These are phyloP conservation scores for Listrodromus nycthemerus DNA, from an alignment of 2,888 invertebrate genomes.

Conservation along the genomic window DNA sequence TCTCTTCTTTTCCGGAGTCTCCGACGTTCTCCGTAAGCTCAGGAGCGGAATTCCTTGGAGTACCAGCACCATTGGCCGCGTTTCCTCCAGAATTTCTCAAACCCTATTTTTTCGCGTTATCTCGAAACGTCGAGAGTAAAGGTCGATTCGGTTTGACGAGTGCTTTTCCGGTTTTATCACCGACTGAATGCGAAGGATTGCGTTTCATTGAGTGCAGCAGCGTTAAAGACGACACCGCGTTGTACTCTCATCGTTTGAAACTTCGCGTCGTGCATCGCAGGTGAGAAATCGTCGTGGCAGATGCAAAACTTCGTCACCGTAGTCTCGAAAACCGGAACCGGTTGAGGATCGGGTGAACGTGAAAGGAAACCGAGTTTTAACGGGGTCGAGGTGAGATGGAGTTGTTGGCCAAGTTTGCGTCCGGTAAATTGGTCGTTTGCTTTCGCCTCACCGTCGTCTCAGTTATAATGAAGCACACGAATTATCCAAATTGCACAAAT, in stretches of 20 bases:
- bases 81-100: not conserved
- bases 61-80: constrained; percentile 10
- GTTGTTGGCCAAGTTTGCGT: constrained; percentile 1
- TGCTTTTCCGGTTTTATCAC: not conserved
- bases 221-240: not conserved
- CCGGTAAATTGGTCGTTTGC: not conserved
- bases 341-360: constrained; percentile 14
- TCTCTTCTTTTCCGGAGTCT: constrained; percentile 41
- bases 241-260: constrained; percentile 1
- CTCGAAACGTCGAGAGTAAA: not conserved
- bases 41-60: constrained; percentile 35
- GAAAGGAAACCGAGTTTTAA: constrained; percentile 34
- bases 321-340: constrained; percentile 37
- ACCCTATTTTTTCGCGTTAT: constrained; percentile 1
- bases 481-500: too few relatives aligned
- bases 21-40: constrained; percentile 17
- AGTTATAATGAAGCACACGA: not conserved
- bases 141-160: not conserved
- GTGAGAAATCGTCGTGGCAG: constrained; percentile 67
- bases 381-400: constrained; percentile 30
- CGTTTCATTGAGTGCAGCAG: constrained; percentile 53
- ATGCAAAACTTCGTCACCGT: constrained; percentile 66
- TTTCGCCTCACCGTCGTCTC: constrained; percentile 10
- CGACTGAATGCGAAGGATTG: constrained; percentile 43
- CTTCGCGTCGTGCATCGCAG: constrained; percentile 49